Evolutionary conservation across 2,797 vertebrate genomes (phyloP), one percentile per base, ranked within the genome.

Genomic region (Bradypus variegatus): DNA sequence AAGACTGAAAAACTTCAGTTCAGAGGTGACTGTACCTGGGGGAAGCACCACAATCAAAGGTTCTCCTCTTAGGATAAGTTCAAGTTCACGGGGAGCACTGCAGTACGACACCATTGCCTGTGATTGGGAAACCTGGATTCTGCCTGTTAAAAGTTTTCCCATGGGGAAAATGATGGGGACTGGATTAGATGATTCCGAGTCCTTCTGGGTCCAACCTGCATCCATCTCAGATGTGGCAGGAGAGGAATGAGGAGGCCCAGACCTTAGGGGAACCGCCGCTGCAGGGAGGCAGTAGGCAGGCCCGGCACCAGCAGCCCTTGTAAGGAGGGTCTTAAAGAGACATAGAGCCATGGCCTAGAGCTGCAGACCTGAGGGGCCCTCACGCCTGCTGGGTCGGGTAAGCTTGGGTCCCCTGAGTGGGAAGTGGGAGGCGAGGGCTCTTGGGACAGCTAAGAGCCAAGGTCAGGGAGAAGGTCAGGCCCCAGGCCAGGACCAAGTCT

Each of bases 1-100:
- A 70, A 90, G 65, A 69, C 41, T 33, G 55, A n/a, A 23, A 58
- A 81, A 89, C 85, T 38, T 83, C 82, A 60, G 9, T 27, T 89
- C 50, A 41, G 72, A 80, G 25, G 50, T 33, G 50, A n/a, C 76
- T 33, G 3, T 23, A 1, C 23, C 85, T 62, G 38, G 45, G 60
- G 14, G 2, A 85, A 75, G 2, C n/a, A 38, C 18, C 84, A 83
- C 29, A 36, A 23, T 21, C n/a, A 55, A n/a, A 91, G 36, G 5
- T 29, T 69, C 76, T 53, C 29, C 72, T 83, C 53, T 31, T 21
- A 70, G 45, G 36, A 72, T 8, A 31, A 33, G 48, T 6, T 1
- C n/a, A 36, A 60, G 58, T 11, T 60, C 41, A 21, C 3, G 19
- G 0, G 25, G 38, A 76, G 70, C 2, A 23, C 6, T 25, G 58